A percentile compares a stretch with the other conserved stretches of the same genome.
Conservation (phyloP, 2,888 invertebrate genomes). For the Punctoribates punctum region DNA sequence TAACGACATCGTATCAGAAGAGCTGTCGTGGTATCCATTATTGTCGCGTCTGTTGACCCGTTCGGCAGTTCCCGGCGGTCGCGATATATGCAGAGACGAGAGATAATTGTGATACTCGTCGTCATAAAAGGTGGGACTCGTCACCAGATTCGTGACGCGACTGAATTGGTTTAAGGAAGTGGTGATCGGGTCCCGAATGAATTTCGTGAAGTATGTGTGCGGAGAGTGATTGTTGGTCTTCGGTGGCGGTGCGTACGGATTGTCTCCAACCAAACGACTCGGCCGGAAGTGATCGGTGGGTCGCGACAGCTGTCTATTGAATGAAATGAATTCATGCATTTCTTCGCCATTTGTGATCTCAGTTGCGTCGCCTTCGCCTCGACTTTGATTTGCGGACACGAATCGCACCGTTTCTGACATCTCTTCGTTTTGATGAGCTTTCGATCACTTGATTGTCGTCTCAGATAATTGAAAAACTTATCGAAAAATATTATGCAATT, state of each 20-base stretch:
- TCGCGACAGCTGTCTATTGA: constrained; percentile 21
- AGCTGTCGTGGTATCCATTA: not conserved
- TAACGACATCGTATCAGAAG: not conserved
- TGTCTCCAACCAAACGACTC: not conserved
- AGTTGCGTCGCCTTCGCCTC: not conserved
- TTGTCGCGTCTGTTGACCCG: not conserved
- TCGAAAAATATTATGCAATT: no score
- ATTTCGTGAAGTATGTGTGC: constrained; percentile 30
- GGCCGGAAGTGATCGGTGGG: constrained; percentile 28
- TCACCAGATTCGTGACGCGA: constrained; percentile 42
- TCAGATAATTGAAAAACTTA: not conserved
- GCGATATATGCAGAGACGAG: constrained; percentile 6
- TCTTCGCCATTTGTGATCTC: constrained; percentile 11
- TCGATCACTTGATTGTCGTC: not conserved
- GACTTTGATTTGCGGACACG: not conserved
- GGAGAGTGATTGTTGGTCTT: not conserved
- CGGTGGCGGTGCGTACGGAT: constrained; percentile 42
- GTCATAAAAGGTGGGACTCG: constrained; percentile 31
- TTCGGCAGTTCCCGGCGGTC: constrained; percentile 39
- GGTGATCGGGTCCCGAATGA: constrained; percentile 43
- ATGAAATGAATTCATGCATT: constrained; percentile 42
- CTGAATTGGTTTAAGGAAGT: constrained; percentile 42
- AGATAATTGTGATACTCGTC: constrained; percentile 29
- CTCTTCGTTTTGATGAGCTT: not conserved
- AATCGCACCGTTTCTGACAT: constrained; percentile 31